Evolutionary conservation across 2,797 vertebrate genomes (phyloP).

Genomic region (Microctenopoma stevenorrisi): DNA sequence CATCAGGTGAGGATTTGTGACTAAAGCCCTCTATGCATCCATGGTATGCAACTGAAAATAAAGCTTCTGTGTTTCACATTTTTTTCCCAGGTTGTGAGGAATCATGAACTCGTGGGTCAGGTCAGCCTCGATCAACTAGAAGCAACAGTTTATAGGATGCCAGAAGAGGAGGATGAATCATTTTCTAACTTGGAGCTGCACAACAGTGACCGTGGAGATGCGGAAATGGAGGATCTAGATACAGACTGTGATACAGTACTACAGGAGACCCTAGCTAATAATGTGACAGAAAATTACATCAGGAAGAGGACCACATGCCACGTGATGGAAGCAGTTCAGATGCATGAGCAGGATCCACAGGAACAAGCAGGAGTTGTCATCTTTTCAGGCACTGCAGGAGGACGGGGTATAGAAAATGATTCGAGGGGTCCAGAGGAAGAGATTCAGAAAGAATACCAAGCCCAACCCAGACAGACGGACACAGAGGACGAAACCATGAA

Average conservation of each 20-base stretch:
- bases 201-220: neutral
- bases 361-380: neutral
- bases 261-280: neutral
- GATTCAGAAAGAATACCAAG: neutral
- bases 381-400: neutral
- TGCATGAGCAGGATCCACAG: constrained; percentile 12
- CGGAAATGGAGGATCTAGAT: constrained; percentile 21
- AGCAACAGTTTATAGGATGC: neutral
- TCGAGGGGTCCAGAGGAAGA: neutral
- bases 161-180: constrained; percentile 13
- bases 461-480: neutral
- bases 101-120: constrained; percentile 81
- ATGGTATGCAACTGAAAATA: constrained; percentile 26
- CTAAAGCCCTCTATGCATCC: neutral
- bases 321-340: neutral
- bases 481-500: neutral
- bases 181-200: constrained; percentile 8
- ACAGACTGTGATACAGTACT: constrained; percentile 12
- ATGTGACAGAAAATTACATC: neutral
- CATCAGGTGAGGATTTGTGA: constrained; percentile 74
- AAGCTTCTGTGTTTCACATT: neutral
- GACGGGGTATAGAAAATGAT: neutral
- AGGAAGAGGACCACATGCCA: neutral
- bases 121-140: constrained; percentile 66
- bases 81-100: constrained; percentile 70